phyloP scores from a whole-genome alignment of 2,113 vertebrate genomes.

The Callospermophilus lateralis region DNA sequence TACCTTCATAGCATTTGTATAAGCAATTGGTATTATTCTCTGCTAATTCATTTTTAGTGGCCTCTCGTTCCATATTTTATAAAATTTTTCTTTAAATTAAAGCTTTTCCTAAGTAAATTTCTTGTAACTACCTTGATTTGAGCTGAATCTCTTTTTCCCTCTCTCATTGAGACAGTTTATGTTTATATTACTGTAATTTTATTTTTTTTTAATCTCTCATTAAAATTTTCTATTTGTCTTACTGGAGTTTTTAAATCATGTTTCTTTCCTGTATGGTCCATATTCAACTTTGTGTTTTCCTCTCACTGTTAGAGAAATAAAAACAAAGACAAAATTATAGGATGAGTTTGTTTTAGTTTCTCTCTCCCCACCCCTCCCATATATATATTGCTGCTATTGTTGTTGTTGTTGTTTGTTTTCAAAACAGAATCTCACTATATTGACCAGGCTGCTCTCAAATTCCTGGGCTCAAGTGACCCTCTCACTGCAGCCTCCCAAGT shows the following conservation, averaged over 20 bases:
- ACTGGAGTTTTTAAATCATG: slow-evolving; percentile 45
- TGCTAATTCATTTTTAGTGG: neutral
- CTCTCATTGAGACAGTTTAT: neutral
- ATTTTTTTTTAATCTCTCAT: neutral
- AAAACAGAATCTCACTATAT: neutral
- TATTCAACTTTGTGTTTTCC: slow-evolving; percentile 2
- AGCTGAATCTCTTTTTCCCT: slow-evolving; percentile 16
- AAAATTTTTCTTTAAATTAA: slow-evolving; percentile 33
- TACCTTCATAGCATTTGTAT: slow-evolving; percentile 29
- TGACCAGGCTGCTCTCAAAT: neutral
- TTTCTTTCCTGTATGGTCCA: neutral
- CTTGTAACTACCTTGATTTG: neutral
- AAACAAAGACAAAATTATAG: slow-evolving; percentile 2
- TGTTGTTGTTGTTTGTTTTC: too few species aligned
- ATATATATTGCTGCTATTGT: too few species aligned
- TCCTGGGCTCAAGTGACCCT: neutral
- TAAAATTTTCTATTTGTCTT: slow-evolving; percentile 21
- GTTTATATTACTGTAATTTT: slow-evolving; percentile 42
- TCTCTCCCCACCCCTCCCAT: neutral
- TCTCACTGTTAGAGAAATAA: neutral
- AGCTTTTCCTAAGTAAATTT: slow-evolving; percentile 38
- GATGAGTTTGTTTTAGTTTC: neutral
- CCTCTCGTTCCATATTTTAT: slow-evolving; percentile 28
- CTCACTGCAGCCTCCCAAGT: neutral
- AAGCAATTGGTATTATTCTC: slow-evolving; percentile 44